Percentiles rank a stretch among this genome's conserved stretches.
phyloP scores from a whole-genome alignment of 2,113 vertebrate species.

The Bubalus kerabau region DNA sequence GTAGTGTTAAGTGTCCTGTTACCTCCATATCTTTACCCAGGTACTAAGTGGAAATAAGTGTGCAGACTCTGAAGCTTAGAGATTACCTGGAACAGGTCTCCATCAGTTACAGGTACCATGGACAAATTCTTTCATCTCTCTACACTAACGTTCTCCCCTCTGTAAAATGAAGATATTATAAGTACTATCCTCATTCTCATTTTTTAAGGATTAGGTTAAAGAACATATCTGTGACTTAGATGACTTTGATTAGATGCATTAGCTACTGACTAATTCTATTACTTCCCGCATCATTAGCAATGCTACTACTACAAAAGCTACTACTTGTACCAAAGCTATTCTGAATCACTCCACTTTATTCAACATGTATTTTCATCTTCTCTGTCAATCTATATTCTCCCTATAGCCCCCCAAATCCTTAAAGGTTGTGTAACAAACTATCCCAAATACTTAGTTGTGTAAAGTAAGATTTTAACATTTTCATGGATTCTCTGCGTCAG shows the following conservation, averaged over 20 bases:
- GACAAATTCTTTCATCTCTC: neutral
- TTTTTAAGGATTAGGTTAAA: neutral
- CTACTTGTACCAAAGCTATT: neutral
- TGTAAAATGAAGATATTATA: neutral
- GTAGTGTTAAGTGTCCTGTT: neutral
- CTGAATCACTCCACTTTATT: neutral
- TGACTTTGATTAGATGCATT: neutral
- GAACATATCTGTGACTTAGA: neutral
- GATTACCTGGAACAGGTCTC: neutral
- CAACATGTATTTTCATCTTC: neutral
- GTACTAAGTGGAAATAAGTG: neutral
- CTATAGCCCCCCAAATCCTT: neutral
- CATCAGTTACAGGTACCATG: neutral
- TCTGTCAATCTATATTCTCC: neutral
- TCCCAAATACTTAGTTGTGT: neutral
- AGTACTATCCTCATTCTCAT: neutral
- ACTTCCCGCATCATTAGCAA: neutral
- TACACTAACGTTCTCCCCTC: neutral
- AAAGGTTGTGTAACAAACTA: neutral
- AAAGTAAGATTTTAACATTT: neutral
- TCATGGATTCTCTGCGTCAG: neutral
- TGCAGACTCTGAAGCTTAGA: neutral
- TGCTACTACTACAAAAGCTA: neutral
- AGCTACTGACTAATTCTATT: neutral
- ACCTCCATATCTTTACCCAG: neutral